Evolutionary conservation across 2,797 vertebrate genomes (phyloP).

Genomic region (Sebastolobus alascanus): DNA sequence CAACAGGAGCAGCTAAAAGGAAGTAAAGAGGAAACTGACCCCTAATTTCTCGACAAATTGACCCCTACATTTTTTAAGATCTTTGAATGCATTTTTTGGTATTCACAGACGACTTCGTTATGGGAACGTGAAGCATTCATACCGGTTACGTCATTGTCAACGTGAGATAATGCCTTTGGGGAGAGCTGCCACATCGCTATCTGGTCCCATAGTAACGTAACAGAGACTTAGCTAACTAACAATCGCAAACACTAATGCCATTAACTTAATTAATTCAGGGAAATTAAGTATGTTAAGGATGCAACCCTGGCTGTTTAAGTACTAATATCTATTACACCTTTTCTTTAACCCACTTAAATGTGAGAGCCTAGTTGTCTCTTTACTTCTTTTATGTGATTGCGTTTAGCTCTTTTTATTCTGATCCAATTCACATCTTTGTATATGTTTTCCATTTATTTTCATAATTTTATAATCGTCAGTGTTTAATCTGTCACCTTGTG

Average conservation of each 20-base stretch:
- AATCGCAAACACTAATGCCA: background rate
- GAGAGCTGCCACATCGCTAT: conserved; percentile 11
- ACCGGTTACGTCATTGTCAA: conserved; percentile 38
- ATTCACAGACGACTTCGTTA: conserved; percentile 59
- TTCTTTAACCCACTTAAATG: background rate
- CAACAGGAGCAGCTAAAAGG: conserved; percentile 58
- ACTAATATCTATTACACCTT: background rate
- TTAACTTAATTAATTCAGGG: background rate
- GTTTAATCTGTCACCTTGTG: background rate
- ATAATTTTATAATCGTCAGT: background rate
- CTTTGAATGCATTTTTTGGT: conserved; percentile 56
- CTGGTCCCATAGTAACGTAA: conserved; percentile 27
- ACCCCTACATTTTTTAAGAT: conserved; percentile 52
- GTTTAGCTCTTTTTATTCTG: background rate
- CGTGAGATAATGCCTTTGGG: conserved; percentile 17
- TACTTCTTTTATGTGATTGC: background rate
- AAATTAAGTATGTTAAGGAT: background rate
- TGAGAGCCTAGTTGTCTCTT: background rate
- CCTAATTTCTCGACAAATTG: conserved; percentile 54
- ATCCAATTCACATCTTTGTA: background rate
- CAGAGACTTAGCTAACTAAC: background rate
- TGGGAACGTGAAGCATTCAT: conserved; percentile 51
- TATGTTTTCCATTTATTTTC: background rate
- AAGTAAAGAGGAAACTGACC: conserved; percentile 61
- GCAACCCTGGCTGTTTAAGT: background rate